phyloP scores from a whole-genome alignment of 2,888 invertebrate genomes.

The Volucella bombylans region DNA sequence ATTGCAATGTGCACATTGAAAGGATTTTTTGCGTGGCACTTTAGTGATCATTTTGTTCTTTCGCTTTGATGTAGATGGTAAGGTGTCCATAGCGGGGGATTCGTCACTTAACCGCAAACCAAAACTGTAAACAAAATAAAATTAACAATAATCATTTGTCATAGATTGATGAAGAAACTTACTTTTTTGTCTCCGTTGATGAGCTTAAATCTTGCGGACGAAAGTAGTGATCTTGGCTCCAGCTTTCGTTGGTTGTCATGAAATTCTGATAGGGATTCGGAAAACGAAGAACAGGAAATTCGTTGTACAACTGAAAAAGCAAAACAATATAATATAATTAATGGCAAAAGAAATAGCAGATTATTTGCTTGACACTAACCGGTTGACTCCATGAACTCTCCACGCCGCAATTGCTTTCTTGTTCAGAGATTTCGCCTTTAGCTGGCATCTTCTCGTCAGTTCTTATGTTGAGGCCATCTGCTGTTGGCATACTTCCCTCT shows the following conservation, averaged over 20 bases:
- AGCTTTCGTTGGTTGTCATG: slow-evolving; percentile 77
- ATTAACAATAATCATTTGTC: neutral
- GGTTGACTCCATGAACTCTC: slow-evolving; percentile 88
- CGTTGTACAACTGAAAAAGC: slow-evolving; percentile 79
- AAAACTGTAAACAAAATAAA: slow-evolving; percentile 59
- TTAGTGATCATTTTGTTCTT: slow-evolving; percentile 43
- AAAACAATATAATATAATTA: neutral
- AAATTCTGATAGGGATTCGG: slow-evolving; percentile 75
- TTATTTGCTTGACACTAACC: slow-evolving; percentile 83
- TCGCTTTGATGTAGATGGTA: slow-evolving; percentile 76
- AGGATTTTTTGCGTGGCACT: slow-evolving; percentile 79
- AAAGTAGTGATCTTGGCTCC: slow-evolving; percentile 80
- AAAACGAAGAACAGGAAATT: slow-evolving; percentile 79
- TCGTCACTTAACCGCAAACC: slow-evolving; percentile 76
- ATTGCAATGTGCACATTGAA: slow-evolving; percentile 81
- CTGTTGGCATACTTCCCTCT: slow-evolving; percentile 79
- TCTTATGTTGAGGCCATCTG: slow-evolving; percentile 87
- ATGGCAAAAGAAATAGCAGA: neutral
- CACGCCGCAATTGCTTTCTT: slow-evolving; percentile 92
- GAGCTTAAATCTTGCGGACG: slow-evolving; percentile 80
- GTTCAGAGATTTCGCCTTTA: slow-evolving; percentile 92
- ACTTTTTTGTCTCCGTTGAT: slow-evolving; percentile 77
- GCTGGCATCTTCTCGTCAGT: slow-evolving; percentile 94
- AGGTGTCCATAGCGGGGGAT: slow-evolving; percentile 73
- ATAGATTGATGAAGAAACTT: neutral